Evolutionary conservation across 2,113 vertebrate genomes (phyloP).

Genomic region (Podarcis cretensis): DNA sequence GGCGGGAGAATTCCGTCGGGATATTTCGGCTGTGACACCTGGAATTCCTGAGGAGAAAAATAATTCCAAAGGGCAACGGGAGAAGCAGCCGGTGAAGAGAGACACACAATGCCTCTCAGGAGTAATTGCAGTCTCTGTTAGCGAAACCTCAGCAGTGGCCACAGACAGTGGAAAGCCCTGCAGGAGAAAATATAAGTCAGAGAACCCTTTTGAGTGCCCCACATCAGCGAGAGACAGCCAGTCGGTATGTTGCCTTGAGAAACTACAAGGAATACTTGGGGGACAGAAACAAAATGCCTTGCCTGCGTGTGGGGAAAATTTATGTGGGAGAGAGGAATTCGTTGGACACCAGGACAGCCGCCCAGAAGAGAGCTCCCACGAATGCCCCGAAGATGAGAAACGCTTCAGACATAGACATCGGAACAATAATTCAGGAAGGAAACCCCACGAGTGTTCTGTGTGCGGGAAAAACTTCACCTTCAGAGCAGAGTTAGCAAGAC

Average conservation of each 20-base stretch:
- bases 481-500: constrained; percentile 59
- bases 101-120: not conserved
- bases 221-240: not conserved
- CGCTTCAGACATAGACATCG: not conserved
- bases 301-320: not conserved
- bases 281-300: not conserved
- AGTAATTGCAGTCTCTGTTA: not conserved
- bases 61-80: not conserved
- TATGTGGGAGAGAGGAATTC: not conserved
- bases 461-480: constrained; percentile 65
- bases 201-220: not conserved
- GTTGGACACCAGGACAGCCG: not conserved
- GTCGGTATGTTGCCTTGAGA: not conserved
- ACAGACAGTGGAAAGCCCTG: not conserved
- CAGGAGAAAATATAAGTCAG: not conserved
- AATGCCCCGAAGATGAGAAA: constrained; percentile 41
- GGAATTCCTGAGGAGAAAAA: not conserved
- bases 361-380: not conserved
- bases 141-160: not conserved
- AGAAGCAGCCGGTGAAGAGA: not conserved
- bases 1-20: not conserved
- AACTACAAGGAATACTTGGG: not conserved
- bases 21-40: not conserved
- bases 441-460: constrained; percentile 34
- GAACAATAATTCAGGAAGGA: not conserved